A percentile compares a stretch with the other conserved stretches of the same genome.
These are phyloP conservation scores for Laterallus jamaicensis DNA, from an alignment of 2,113 vertebrate species.

Conservation along the genomic window DNA sequence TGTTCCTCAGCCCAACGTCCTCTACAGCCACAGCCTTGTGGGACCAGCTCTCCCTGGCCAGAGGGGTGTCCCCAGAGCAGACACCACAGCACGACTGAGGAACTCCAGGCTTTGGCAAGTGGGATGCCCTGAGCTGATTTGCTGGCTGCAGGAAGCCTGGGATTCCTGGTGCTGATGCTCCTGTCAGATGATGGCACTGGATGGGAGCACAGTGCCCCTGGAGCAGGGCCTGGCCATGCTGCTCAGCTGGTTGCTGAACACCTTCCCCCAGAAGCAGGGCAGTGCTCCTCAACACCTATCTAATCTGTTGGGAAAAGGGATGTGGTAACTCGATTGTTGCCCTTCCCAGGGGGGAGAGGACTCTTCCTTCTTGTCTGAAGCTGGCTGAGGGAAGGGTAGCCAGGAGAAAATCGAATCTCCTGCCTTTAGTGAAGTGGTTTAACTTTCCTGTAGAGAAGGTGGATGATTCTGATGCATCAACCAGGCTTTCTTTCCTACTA, in stretches of 20 bases:
- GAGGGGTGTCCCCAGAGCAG: background rate
- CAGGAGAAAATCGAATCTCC: background rate
- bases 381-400: rapidly evolving
- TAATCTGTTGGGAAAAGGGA: background rate
- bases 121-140: background rate
- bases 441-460: background rate
- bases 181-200: too few relatives aligned
- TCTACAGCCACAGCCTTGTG: background rate
- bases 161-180: too few relatives aligned
- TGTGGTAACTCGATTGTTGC: background rate
- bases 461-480: background rate
- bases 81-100: background rate
- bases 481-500: background rate
- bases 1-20: background rate
- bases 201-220: rapidly evolving
- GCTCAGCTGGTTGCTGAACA: rapidly evolving
- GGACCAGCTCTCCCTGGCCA: background rate
- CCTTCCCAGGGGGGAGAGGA: background rate
- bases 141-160: background rate
- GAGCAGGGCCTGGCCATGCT: too few relatives aligned
- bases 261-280: background rate
- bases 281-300: too few relatives aligned
- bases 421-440: background rate
- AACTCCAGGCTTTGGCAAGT: background rate
- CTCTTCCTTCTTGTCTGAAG: background rate